phyloP scores from a whole-genome alignment of 2,113 vertebrate species.

The Ahaetulla prasina region DNA sequence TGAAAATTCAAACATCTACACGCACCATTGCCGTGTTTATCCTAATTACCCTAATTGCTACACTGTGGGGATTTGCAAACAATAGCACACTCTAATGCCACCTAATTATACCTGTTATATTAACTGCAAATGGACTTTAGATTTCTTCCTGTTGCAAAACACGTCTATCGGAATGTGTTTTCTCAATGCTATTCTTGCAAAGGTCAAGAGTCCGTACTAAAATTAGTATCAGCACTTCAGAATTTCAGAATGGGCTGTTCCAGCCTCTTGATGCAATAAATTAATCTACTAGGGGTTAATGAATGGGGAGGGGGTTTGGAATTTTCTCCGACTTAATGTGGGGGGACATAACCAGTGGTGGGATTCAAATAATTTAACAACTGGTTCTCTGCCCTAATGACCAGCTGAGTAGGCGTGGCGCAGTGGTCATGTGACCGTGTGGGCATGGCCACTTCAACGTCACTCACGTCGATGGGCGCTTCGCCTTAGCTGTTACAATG shows the following conservation, averaged over 20 bases:
- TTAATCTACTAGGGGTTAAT: not conserved
- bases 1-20: not conserved
- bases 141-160: not conserved
- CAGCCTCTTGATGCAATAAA: not conserved
- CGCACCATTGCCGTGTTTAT: not conserved
- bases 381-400: too few species aligned
- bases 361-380: too few species aligned
- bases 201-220: not conserved
- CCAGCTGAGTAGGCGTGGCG: too few species aligned
- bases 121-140: not conserved
- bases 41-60: constrained; percentile 8
- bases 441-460: too few species aligned
- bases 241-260: not conserved
- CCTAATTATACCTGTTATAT: constrained; percentile 3
- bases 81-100: not conserved
- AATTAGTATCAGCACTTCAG: not conserved
- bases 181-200: too few species aligned
- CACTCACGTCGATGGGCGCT: too few species aligned
- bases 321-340: not conserved
- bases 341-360: too few species aligned
- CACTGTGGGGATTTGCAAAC: not conserved
- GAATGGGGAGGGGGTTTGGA: not conserved
- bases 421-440: too few species aligned
- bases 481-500: too few species aligned
- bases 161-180: not conserved